phyloP scores from a whole-genome alignment of 2,888 invertebrate genomes.

The Pseudeuparius sepicola region DNA sequence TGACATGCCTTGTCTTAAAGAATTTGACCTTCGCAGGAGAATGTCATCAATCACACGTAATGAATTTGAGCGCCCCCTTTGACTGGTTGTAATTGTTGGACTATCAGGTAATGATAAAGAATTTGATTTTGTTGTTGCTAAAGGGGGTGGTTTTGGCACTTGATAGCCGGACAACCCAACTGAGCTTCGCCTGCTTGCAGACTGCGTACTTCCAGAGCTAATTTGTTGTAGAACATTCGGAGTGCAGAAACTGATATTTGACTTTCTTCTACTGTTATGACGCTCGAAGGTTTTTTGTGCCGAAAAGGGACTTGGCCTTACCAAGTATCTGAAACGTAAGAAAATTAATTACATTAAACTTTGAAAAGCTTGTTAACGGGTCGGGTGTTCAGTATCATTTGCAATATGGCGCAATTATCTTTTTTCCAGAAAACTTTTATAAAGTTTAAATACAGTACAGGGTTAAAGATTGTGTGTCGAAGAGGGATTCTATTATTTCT shows the following conservation, averaged over 20 bases:
- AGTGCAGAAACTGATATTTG: conserved; percentile 84
- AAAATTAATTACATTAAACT: conserved; percentile 1
- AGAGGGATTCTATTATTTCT: too few relatives aligned
- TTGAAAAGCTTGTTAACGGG: too few relatives aligned
- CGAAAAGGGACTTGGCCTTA: conserved; percentile 89
- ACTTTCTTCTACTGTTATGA: conserved; percentile 82
- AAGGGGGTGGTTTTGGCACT: conserved; percentile 62
- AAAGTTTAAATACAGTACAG: too few relatives aligned
- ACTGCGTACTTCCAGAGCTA: conserved; percentile 44
- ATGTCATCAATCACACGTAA: conserved; percentile 80
- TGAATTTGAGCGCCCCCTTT: conserved; percentile 71
- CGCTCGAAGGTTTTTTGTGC: conserved; percentile 91
- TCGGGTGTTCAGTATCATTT: too few relatives aligned
- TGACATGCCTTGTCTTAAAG: conserved; percentile 70
- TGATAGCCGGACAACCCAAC: conserved; percentile 44
- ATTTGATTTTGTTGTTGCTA: conserved; percentile 77
- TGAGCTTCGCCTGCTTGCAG: conserved; percentile 39
- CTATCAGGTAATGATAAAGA: conserved; percentile 83
- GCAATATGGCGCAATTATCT: too few relatives aligned
- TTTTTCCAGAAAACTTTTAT: too few relatives aligned
- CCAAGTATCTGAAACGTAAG: conserved; percentile 60
- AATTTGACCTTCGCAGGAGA: conserved; percentile 71
- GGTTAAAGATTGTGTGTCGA: too few relatives aligned
- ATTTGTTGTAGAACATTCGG: conserved; percentile 60
- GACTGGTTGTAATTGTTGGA: conserved; percentile 69